These are phyloP conservation scores for Trichonephila clavipes DNA, from an alignment of 1,140 invertebrate genomes.

Conservation along the genomic window DNA sequence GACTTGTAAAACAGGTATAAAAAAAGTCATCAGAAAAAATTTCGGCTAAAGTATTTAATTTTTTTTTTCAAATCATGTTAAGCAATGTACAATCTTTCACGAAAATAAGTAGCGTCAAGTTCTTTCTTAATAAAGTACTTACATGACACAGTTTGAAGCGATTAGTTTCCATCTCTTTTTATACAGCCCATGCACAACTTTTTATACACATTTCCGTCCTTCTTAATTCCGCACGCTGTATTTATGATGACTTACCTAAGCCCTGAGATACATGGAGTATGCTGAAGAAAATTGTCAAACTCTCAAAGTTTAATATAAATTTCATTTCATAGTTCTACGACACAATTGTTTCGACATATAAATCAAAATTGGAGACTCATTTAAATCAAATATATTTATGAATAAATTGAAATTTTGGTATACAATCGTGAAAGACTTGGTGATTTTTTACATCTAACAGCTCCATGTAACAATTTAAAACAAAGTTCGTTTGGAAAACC, in stretches of 20 bases:
- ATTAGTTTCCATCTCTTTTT: not conserved
- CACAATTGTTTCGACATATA: not conserved
- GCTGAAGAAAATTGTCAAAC: not conserved
- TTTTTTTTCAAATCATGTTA: not conserved
- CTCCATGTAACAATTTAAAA: constrained; percentile 17
- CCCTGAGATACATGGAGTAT: not conserved
- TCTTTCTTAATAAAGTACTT: not conserved
- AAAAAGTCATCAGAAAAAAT: no score
- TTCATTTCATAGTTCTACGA: not conserved
- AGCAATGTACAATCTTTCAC: not conserved
- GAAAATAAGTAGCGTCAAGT: not conserved
- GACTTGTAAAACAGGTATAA: no score
- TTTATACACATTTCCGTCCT: not conserved
- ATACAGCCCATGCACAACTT: not conserved
- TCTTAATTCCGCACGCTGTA: not conserved
- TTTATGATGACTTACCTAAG: not conserved
- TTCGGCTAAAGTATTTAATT: no score
- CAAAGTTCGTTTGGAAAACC: not conserved
- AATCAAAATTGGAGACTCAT: not conserved
- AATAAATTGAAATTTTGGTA: not conserved
- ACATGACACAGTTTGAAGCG: not conserved
- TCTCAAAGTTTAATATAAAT: not conserved
- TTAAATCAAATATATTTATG: constrained; percentile 14
- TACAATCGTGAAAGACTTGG: constrained; percentile 19
- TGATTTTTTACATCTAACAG: not conserved